Evolutionary conservation across 2,888 invertebrate genomes (phyloP).

Genomic region (Poecilus cupreus): DNA sequence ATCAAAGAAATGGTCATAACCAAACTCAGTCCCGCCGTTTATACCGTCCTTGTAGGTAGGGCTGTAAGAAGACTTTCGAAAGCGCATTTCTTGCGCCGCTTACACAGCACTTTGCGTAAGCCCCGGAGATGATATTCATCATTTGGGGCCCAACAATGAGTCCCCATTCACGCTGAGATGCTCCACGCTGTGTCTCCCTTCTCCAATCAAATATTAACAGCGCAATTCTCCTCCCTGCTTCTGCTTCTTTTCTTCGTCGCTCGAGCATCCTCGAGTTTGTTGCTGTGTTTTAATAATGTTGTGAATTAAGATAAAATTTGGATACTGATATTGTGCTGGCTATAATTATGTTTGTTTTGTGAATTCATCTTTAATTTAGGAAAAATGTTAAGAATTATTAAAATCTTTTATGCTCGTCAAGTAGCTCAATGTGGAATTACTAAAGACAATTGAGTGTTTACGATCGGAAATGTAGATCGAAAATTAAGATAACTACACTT

Average conservation of each 20-base stretch:
- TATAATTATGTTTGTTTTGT: constrained; percentile 12
- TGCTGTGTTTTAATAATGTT: not conserved
- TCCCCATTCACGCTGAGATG: not conserved
- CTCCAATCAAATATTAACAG: constrained; percentile 43
- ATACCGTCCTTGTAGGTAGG: not conserved
- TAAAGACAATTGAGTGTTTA: no score
- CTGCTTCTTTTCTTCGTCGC: not conserved
- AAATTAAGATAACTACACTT: no score
- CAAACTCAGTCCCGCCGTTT: constrained; percentile 7
- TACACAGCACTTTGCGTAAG: constrained; percentile 44
- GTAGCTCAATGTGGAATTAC: no score
- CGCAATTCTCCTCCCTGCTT: constrained; percentile 1
- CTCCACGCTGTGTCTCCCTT: no score
- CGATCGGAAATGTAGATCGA: no score
- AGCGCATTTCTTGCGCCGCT: constrained; percentile 41
- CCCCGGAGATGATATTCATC: constrained; percentile 36
- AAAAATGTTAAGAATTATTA: no score
- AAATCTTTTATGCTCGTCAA: no score
- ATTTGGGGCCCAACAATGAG: constrained; percentile 38
- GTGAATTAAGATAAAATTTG: constrained; percentile 8
- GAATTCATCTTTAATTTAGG: no score
- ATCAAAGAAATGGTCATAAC: constrained; percentile 13
- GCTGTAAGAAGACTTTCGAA: constrained; percentile 39
- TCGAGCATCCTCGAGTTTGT: not conserved
- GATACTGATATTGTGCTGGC: not conserved